Conservation (phyloP, 1,140 invertebrate genomes). For the Ephestia elutella region DNA sequence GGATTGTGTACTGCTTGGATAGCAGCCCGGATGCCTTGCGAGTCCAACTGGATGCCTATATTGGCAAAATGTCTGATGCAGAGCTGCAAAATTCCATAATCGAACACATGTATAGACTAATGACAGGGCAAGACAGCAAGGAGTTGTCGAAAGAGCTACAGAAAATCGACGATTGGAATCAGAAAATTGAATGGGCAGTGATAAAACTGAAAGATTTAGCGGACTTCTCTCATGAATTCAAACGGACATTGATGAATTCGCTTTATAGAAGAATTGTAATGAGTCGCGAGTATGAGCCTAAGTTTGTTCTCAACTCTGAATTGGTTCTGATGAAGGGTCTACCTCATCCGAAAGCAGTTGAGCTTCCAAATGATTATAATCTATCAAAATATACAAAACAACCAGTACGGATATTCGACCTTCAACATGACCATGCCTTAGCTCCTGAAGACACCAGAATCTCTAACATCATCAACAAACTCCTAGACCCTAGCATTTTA, state of each 20-base stretch:
- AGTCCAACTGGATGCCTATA: constrained; percentile 17
- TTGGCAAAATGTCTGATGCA: constrained; percentile 17
- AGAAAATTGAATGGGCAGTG: constrained; percentile 20
- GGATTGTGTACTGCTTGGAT: constrained; percentile 24
- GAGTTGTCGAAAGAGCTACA: constrained; percentile 20
- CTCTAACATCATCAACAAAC: constrained; percentile 23
- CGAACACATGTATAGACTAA: constrained; percentile 20
- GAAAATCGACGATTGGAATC: constrained; percentile 14
- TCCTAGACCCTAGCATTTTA: constrained; percentile 19
- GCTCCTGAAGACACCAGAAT: constrained; percentile 22
- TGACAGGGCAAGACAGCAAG: constrained; percentile 14
- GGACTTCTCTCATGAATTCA: constrained; percentile 22
- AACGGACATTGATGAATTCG: constrained; percentile 15
- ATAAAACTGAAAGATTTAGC: constrained; percentile 16
- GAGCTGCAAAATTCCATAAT: constrained; percentile 21
- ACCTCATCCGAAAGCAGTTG: constrained; percentile 13
- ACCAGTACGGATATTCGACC: constrained; percentile 20
- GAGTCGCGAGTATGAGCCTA: constrained; percentile 20
- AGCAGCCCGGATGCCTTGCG: constrained; percentile 26
- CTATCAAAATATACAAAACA: constrained; percentile 22
- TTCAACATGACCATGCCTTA: constrained; percentile 20
- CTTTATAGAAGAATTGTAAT: constrained; percentile 23
- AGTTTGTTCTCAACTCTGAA: constrained; percentile 26
- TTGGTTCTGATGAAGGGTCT: constrained; percentile 24
- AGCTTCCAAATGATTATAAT: constrained; percentile 24